These are phyloP conservation scores for Halisarca cf. caerulea DNA, from an alignment of 37 sponge, comb jelly and placozoan genomes.

Conservation along the genomic window DNA sequence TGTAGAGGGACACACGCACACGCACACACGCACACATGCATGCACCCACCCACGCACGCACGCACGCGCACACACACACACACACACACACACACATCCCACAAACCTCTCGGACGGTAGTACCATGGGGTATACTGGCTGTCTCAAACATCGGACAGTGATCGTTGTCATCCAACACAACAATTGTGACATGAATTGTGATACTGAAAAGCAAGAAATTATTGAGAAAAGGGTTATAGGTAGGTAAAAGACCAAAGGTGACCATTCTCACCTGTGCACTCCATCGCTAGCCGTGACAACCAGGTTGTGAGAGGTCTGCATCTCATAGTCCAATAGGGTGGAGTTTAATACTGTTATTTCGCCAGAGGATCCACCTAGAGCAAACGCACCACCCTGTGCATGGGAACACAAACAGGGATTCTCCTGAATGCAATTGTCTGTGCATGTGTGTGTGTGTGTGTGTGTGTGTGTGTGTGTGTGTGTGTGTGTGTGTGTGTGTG, in stretches of 20 bases:
- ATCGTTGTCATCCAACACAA: not conserved
- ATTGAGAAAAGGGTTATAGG: not conserved
- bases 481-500: no score
- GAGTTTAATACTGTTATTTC: not conserved
- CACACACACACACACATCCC: conserved; percentile 18
- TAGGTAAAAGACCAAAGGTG: not conserved
- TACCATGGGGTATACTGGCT: not conserved
- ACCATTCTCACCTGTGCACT: not conserved
- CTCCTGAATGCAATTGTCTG: not conserved
- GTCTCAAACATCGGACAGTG: conserved; percentile 11
- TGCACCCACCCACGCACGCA: not conserved
- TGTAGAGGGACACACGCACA: not conserved
- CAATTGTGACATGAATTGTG: not conserved
- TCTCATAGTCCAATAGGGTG: conserved; percentile 8
- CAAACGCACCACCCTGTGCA: not conserved
- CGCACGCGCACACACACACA: conserved; percentile 16
- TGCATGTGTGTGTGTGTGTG: no score
- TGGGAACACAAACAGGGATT: not conserved
- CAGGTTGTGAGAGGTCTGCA: not conserved
- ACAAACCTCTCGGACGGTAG: conserved; percentile 5
- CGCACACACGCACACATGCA: conserved; percentile 1
- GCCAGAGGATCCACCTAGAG: not conserved
- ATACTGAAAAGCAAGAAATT: not conserved
- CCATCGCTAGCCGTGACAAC: not conserved
- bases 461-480: no score